Base-by-base conservation (phyloP, 2,113 vertebrate genomes). In the Hypanus sabinus region DNA sequence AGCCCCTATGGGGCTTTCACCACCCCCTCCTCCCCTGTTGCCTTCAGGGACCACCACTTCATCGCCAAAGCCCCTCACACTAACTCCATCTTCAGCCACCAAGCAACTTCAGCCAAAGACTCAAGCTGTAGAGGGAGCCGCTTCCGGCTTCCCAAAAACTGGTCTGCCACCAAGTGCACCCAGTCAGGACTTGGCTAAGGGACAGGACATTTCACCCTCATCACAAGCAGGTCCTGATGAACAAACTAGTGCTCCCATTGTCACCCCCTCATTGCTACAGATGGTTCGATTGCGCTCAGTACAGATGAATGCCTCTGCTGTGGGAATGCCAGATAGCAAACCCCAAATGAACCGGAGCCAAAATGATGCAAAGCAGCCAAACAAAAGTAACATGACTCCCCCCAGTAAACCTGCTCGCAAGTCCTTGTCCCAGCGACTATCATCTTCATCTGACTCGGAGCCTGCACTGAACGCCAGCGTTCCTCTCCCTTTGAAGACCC, bases 221-320 rank as follows among this genome's bases (percentile, higher is more conserved):
- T 95, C 97, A 94, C 98, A 97, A 96, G 98, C 99, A 94, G 98
- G 99, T 0, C 97, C 97, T 3, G 97, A 97, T 94, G 96, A 97
- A 85, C 98, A 99, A 0, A 97, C 97, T 3, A 97, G 97, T 94
- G 96, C 97, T 88, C 99, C 98, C 75, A 97, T 99, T 8, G 98
- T 99, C 94, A 99, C 99, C 0, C 98, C 99, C 0, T 99, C 98
- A 0, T 96, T 99, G 94, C 97, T 99, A 95, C 98, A 99, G 96
- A 99, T 98, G 98, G 98, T 99, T 73, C 96, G 98, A 24, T 97
- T 99, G 93, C 97, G 98, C 94, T 98, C 99, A 0, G 97, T 99
- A 94, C 98, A 96, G 57, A 95, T 97, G 1, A 94, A 94, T 20
- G 38, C 27, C 5, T 85, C 95, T 0, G 20, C 92, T 0, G 73